A percentile compares a stretch with the other conserved stretches of the same genome.
Evolutionary conservation across 2,113 vertebrate genomes (phyloP).

Genomic region (Gavialis gangeticus): DNA sequence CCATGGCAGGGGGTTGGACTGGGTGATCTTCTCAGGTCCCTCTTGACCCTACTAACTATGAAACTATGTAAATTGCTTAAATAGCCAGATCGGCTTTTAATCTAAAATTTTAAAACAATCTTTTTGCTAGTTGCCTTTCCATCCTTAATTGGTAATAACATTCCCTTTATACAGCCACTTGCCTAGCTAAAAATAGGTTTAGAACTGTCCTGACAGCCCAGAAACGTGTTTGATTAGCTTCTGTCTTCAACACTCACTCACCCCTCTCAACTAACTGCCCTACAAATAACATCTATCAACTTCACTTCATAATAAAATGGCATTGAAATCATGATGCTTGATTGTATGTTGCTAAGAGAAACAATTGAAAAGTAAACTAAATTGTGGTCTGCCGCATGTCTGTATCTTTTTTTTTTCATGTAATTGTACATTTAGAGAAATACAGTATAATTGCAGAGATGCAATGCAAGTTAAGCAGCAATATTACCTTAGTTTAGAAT

Average conservation of each 20-base stretch:
- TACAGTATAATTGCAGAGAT: neutral
- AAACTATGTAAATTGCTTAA: neutral
- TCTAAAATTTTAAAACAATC: neutral
- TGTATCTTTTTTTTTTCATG: neutral
- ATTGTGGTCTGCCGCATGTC: neutral
- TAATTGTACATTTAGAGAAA: neutral
- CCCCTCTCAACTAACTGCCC: neutral
- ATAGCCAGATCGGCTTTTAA: neutral
- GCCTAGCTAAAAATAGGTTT: conserved; percentile 37
- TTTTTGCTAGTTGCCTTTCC: neutral
- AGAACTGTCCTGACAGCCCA: neutral
- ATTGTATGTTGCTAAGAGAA: neutral
- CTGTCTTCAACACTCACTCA: neutral
- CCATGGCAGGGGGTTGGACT: too few species aligned
- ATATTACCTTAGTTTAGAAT: neutral
- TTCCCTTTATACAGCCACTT: neutral
- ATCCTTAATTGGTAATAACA: conserved; percentile 42
- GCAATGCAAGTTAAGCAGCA: accelerated
- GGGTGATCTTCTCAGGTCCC: too few species aligned
- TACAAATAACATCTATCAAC: neutral
- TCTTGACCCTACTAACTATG: too few species aligned
- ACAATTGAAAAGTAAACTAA: neutral
- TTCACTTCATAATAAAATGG: neutral
- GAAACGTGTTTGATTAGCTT: neutral
- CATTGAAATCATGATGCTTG: neutral